Evolutionary conservation across 2,113 vertebrate genomes (phyloP).

Genomic region (Lagopus leucura): DNA sequence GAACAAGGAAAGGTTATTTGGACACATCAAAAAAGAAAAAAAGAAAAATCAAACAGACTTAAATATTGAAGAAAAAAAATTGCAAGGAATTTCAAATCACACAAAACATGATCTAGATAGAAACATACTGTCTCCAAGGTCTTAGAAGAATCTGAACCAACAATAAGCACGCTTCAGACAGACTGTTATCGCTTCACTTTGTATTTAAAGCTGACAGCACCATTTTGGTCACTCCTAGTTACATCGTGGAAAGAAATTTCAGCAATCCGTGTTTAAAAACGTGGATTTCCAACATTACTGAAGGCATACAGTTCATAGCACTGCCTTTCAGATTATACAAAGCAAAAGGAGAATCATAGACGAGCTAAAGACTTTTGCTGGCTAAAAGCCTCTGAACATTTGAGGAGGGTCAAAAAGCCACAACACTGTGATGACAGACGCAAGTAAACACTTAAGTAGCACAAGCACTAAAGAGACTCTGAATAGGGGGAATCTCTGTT

Average conservation of each 20-base stretch:
- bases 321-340: background rate
- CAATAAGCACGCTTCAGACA: background rate
- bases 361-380: background rate
- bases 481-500: background rate
- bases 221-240: background rate
- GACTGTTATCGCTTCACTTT: background rate
- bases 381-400: background rate
- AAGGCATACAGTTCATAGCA: background rate
- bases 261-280: background rate
- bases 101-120: background rate
- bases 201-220: background rate
- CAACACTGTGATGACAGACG: fast-evolving
- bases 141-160: background rate
- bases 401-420: background rate
- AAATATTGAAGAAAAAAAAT: background rate
- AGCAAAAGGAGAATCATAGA: background rate
- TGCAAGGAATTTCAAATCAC: background rate
- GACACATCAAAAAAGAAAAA: background rate
- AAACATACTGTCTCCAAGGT: background rate
- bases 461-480: background rate
- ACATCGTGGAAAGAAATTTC: background rate
- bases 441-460: background rate
- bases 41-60: background rate
- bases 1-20: background rate
- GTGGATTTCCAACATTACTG: background rate